Conservation (phyloP, 1,140 invertebrate genomes). For the Brachionus paranguensis region DNA sequence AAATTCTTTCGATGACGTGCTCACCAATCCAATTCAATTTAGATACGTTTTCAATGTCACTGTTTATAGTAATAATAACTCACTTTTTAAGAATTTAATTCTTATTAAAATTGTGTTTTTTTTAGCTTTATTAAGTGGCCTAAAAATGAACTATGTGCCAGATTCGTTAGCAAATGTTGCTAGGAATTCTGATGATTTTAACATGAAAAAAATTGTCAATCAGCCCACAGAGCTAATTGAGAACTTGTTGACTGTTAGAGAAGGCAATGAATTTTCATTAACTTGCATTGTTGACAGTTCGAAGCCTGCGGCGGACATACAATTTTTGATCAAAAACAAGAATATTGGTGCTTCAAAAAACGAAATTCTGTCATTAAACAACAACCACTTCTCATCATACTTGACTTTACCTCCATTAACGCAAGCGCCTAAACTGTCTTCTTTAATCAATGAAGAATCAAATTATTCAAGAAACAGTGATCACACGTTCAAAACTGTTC, state of each 20-base stretch:
- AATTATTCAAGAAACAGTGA: conserved; percentile 6
- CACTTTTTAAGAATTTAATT: neutral
- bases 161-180: neutral
- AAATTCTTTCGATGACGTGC: neutral
- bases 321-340: conserved; percentile 25
- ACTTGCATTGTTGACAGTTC: conserved; percentile 21
- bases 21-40: neutral
- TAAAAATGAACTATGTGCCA: neutral
- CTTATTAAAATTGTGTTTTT: neutral
- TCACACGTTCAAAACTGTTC: neutral
- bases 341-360: neutral
- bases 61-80: conserved; percentile 27
- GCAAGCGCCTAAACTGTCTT: neutral
- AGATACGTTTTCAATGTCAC: conserved; percentile 35
- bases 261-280: neutral
- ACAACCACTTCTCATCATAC: conserved; percentile 4
- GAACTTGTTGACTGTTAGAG: neutral
- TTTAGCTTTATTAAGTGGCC: neutral
- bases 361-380: neutral
- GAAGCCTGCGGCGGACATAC: conserved; percentile 25
- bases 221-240: neutral
- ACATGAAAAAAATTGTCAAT: neutral
- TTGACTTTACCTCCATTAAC: neutral
- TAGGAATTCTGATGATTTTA: neutral
- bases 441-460: neutral